Evolutionary conservation across 2,797 vertebrate species (phyloP), one percentile per base, ranked within the genome.

Genomic region (Pangasius mekongensis): DNA sequence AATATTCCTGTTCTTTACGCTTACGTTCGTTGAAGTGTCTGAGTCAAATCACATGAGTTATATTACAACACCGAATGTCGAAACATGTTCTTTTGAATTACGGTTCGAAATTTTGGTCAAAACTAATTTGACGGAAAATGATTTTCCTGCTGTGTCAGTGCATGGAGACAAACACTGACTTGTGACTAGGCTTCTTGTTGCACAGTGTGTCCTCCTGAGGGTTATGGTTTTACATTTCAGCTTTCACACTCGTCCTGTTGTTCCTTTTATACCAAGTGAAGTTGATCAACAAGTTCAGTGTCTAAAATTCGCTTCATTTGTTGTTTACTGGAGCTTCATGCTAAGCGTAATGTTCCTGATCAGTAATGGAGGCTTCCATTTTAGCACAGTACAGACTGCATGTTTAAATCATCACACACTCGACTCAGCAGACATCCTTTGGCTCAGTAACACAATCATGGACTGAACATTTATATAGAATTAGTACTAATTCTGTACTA

Each of bases 211-310:
- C 36, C 10, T 24, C 39, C 39, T 74, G 20, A 74, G 71, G 47
- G 52, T 77, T 77, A 16, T 54, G 47, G 73, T 54, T 52, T 77
- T n/a, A 18, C 49, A 30, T 33, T 33, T 54, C 14, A 30, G 74
- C 74, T 33, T 30, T 77, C 24, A 49, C 47, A 52, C 27, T 77
- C 14, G 7, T 77, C 24, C 47, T 77, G 47, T 49, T 52, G 73
- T 77, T 77, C 74, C 18, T 54, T 77, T 77, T 77, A 52, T 54
- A 77, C 24, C 74, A 52, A 43, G 9, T 47, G 71, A 47, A 78
- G 76, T 78, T 33, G 43, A 30, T 54, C 76, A 54, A 33, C 10
- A 54, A 56, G 49, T 56, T 33, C 49, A 56, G 49, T 33, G 76
- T 54, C 49, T 78, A 20, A 30, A 78, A 33, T 3, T 0, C 33